A percentile compares a stretch with the other conserved stretches of the same genome.
These are phyloP conservation scores for Psilopsiagon aymara DNA, from an alignment of 2,113 vertebrate species.

Conservation along the genomic window DNA sequence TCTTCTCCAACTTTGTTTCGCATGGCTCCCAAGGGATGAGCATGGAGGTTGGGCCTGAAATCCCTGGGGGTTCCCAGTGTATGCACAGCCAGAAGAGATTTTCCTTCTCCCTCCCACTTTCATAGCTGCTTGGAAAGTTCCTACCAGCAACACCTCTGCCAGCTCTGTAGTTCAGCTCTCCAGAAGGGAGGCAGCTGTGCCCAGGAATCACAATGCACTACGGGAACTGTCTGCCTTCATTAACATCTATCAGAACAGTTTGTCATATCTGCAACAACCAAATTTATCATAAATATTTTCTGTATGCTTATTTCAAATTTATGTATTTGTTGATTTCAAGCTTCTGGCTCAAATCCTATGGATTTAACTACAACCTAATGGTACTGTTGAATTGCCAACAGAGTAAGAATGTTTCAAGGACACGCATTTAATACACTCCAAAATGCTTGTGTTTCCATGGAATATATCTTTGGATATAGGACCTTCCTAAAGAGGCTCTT, in stretches of 20 bases:
- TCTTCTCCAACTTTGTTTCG: not conserved
- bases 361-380: not conserved
- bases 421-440: not conserved
- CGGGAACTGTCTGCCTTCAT: not conserved
- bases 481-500: not conserved
- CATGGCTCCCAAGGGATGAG: not conserved
- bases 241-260: not conserved
- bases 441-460: not conserved
- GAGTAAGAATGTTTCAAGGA: not conserved
- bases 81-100: not conserved
- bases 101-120: not conserved
- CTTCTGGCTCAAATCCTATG: not conserved
- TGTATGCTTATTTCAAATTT: not conserved
- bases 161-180: not conserved
- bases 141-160: not conserved
- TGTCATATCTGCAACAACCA: not conserved
- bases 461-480: not conserved
- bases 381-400: not conserved
- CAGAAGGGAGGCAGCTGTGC: not conserved
- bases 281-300: not conserved
- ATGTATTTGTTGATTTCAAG: not conserved
- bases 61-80: not conserved
- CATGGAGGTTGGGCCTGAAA: not conserved
- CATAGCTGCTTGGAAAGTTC: not conserved
- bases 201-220: fast-evolving